A percentile compares a stretch with the other conserved stretches of the same genome.
Evolutionary conservation across 2,113 vertebrate species (phyloP).

Genomic region (Daboia siamensis): DNA sequence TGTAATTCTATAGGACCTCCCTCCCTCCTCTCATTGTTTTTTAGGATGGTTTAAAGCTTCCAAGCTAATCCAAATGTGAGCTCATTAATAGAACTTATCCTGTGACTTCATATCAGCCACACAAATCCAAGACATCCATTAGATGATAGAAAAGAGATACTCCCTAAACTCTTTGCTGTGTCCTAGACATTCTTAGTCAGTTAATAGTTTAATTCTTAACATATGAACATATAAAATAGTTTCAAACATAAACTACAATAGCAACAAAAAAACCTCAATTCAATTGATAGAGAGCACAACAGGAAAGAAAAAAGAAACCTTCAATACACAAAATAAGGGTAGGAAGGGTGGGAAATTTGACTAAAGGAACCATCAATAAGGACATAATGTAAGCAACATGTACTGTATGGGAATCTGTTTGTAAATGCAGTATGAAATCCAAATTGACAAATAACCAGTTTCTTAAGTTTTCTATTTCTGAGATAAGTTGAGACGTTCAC

Average conservation of each 20-base stretch:
- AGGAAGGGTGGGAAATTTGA: not conserved
- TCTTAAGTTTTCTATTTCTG: not conserved
- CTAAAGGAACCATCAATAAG: not conserved
- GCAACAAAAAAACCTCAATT: too few species aligned
- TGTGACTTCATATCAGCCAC: not conserved
- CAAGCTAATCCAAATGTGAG: not conserved
- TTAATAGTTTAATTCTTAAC: too few species aligned
- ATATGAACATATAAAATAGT: too few species aligned
- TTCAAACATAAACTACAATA: too few species aligned
- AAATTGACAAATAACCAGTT: not conserved
- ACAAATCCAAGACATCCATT: not conserved
- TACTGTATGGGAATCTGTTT: not conserved
- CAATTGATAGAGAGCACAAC: not conserved
- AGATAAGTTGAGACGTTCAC: not conserved
- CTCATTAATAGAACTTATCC: not conserved
- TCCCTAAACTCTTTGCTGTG: not conserved
- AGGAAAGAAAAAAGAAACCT: not conserved
- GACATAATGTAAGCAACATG: not conserved
- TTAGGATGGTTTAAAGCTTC: too few species aligned
- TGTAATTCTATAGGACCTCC: too few species aligned
- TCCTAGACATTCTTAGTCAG: too few species aligned
- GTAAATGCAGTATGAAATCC: not conserved
- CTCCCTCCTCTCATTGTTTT: too few species aligned
- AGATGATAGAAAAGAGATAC: not conserved
- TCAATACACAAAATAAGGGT: not conserved